Percentiles rank a stretch among this genome's conserved stretches.
Conservation (phyloP, 1,140 invertebrate species). For the Bombus consobrinus region DNA sequence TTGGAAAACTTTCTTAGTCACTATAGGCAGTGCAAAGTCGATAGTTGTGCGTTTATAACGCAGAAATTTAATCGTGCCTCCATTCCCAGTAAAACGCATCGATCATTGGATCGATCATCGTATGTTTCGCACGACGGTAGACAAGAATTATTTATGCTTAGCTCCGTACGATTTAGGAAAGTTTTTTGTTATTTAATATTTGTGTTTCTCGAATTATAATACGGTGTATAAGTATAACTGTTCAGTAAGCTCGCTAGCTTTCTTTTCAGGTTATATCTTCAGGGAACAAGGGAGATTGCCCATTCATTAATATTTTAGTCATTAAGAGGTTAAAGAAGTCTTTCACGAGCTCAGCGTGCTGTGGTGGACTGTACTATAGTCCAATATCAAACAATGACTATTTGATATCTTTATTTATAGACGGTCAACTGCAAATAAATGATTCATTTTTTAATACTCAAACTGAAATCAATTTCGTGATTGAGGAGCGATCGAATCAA, state of each 20-base stretch:
- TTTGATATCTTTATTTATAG: background rate
- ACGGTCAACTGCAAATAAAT: background rate
- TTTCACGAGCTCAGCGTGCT: background rate
- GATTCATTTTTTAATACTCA: background rate
- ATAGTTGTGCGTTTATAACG: background rate
- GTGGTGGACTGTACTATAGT: background rate
- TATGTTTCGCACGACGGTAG: background rate
- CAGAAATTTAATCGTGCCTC: background rate
- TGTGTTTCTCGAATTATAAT: background rate
- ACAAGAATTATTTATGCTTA: background rate
- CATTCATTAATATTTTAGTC: too few species aligned
- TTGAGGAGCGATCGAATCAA: background rate
- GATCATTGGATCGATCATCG: background rate
- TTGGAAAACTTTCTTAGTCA: conserved; percentile 2
- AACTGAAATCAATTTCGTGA: background rate
- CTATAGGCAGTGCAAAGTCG: background rate
- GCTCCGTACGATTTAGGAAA: background rate
- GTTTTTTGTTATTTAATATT: background rate
- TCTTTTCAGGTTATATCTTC: background rate
- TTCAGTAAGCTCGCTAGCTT: background rate
- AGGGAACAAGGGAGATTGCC: background rate
- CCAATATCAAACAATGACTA: background rate
- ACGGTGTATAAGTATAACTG: too few species aligned
- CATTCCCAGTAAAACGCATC: background rate
- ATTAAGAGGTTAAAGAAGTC: background rate